Percentiles rank a stretch among this genome's conserved stretches.
These are phyloP conservation scores for Megaustenia siamemsis DNA, from an alignment of 2,888 invertebrate species.

Conservation along the genomic window DNA sequence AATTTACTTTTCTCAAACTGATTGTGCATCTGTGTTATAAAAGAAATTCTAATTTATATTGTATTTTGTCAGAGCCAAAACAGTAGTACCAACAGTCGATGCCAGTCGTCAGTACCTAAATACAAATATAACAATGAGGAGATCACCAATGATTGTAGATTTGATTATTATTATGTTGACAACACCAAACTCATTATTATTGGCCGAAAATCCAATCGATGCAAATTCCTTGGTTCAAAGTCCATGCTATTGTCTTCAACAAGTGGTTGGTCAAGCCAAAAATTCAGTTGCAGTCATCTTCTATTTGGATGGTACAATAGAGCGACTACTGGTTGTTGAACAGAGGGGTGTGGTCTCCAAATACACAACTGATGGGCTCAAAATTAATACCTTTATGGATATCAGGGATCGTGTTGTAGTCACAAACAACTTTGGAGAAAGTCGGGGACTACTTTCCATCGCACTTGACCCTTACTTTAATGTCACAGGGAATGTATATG, in stretches of 20 bases:
- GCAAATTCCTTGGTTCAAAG: not conserved
- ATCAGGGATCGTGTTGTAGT: constrained; percentile 57
- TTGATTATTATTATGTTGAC: too few species aligned
- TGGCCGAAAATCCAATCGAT: too few species aligned
- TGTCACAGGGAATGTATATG: constrained; percentile 65
- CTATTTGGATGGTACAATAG: constrained; percentile 48
- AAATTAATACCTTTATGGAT: constrained; percentile 58
- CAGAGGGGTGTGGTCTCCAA: constrained; percentile 60
- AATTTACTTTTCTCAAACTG: too few species aligned
- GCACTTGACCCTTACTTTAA: constrained; percentile 72
- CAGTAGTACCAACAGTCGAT: too few species aligned
- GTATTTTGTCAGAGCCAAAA: too few species aligned
- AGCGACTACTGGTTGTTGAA: constrained; percentile 60
- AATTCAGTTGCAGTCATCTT: constrained; percentile 58
- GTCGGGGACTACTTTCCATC: constrained; percentile 67
- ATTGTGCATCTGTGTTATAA: too few species aligned
- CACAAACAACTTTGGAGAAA: constrained; percentile 39
- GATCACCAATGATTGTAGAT: too few species aligned
- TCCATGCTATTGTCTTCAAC: constrained; percentile 60
- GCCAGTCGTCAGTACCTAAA: too few species aligned
- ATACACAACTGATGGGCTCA: constrained; percentile 41
- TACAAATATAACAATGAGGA: too few species aligned
- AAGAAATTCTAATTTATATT: too few species aligned
- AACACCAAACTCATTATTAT: too few species aligned
- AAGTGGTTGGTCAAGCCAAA: constrained; percentile 53